Evolutionary conservation across 1,140 invertebrate genomes (phyloP), one percentile per base, ranked within the genome.

Genomic region (Tetraneura akinire): DNA sequence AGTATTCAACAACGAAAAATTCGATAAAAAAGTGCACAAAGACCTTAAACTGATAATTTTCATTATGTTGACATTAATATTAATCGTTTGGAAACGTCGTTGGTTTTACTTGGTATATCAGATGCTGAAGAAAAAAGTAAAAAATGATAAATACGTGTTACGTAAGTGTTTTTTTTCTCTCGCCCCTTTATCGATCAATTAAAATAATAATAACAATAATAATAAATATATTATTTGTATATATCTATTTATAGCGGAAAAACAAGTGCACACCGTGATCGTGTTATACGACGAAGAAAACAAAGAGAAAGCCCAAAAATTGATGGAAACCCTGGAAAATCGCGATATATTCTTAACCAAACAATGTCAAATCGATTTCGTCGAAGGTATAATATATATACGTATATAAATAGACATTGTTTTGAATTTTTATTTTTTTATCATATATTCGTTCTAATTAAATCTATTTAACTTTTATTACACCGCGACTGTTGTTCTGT

Each of bases 101-200:
- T 76, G 51, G 53, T 42, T 76, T 11, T 32, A 10, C 53, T 42
- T 10, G 11, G 14, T 29, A 5, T 45, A 37, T 42, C 51, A 57
- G 37, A 57, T 9, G 32, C 13, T 76, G n/a, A 76, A 55, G 13
- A 76, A 57, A 42, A 76, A 76, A 53, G 32, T 76, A 6, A 29
- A 42, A 57, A 76, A 57, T 29, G 73, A 76, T 37, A 76, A 76
- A 76, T 76, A 76, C n/a, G 23, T n/a, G n/a, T 51, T 76, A 29
- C 37, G 73, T 76, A 57, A 76, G 73, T 9, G 3, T 32, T 57
- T 57, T 76, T 45, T 47, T 21, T 11, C 3, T 37, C 1, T n/a
- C 3, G 8, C n/a, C 4, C n/a, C 4, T 5, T 32, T 5, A 3
- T 2, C 26, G n/a, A 18, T n/a, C 16, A 32, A 18, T 0, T 18